Evolutionary conservation across 2,888 invertebrate species (phyloP).

Genomic region (Nomada ruficornis): DNA sequence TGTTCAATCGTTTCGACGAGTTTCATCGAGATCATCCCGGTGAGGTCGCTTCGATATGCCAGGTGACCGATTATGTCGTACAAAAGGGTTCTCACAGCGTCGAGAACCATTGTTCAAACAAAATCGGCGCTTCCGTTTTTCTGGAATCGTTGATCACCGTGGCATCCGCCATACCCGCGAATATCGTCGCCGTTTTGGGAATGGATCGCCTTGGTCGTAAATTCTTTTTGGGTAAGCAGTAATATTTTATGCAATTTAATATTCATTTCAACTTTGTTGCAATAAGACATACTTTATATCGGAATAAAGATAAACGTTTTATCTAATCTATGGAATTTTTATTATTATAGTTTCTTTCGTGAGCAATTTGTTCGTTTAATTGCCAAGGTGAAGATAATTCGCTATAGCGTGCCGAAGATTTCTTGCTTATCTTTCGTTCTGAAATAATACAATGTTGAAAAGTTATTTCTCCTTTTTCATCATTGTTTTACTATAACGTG

Average conservation of each 20-base stretch:
- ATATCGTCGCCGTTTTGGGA: conserved; percentile 91
- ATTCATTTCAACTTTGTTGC: background rate
- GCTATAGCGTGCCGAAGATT: no score
- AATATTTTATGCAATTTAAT: background rate
- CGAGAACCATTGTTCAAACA: conserved; percentile 87
- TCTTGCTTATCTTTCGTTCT: no score
- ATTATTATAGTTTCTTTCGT: no score
- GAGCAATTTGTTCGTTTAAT: no score
- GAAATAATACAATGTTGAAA: no score
- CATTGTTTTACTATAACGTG: no score
- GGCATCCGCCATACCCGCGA: conserved; percentile 93
- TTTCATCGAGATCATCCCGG: conserved; percentile 88
- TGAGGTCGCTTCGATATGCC: conserved; percentile 87
- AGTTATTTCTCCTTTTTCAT: no score
- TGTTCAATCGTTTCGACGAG: conserved; percentile 95
- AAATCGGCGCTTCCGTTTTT: conserved; percentile 92
- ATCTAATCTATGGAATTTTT: no score
- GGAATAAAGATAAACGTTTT: no score
- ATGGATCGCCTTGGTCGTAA: conserved; percentile 95
- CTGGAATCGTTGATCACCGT: conserved; percentile 94
- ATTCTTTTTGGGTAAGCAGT: conserved; percentile 89
- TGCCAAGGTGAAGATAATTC: no score
- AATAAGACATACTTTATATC: no score
- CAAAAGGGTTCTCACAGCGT: conserved; percentile 88
- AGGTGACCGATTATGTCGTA: conserved; percentile 92